A percentile compares a stretch with the other conserved stretches of the same genome.
Conservation (phyloP, 2,113 vertebrate genomes). For the Anoura caudifer region DNA sequence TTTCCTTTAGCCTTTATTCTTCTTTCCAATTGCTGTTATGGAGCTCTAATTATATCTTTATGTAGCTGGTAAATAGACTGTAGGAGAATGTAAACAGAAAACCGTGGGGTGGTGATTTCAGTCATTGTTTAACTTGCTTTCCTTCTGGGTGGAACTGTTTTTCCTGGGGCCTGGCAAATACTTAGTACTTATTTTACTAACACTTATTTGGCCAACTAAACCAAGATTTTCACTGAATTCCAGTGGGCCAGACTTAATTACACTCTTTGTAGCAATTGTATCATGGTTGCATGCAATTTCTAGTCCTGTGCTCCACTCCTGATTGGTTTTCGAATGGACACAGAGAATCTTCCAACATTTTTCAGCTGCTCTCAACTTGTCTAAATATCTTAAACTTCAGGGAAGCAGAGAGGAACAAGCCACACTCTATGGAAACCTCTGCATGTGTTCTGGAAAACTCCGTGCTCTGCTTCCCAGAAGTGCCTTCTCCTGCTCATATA, state of each 20-base stretch:
- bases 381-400: not conserved
- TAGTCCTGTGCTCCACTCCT: not conserved
- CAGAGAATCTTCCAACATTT: not conserved
- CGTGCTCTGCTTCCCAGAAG: fast-evolving
- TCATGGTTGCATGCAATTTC: not conserved
- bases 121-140: constrained; percentile 57
- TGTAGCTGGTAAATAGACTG: constrained; percentile 54
- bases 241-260: not conserved
- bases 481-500: not conserved
- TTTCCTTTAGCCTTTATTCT: constrained; percentile 21
- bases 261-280: not conserved
- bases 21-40: constrained; percentile 14
- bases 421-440: not conserved
- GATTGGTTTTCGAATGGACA: not conserved
- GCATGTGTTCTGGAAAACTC: not conserved
- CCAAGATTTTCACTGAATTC: constrained; percentile 3
- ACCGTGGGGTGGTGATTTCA: constrained; percentile 26
- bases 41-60: constrained; percentile 64
- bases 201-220: not conserved
- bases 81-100: constrained; percentile 64
- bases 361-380: not conserved
- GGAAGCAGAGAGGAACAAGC: not conserved
- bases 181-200: not conserved
- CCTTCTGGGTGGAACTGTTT: constrained; percentile 47
- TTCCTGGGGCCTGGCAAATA: constrained; percentile 20